These are phyloP conservation scores for Cheilosia impressa DNA, from an alignment of 2,888 invertebrate species.

Conservation along the genomic window DNA sequence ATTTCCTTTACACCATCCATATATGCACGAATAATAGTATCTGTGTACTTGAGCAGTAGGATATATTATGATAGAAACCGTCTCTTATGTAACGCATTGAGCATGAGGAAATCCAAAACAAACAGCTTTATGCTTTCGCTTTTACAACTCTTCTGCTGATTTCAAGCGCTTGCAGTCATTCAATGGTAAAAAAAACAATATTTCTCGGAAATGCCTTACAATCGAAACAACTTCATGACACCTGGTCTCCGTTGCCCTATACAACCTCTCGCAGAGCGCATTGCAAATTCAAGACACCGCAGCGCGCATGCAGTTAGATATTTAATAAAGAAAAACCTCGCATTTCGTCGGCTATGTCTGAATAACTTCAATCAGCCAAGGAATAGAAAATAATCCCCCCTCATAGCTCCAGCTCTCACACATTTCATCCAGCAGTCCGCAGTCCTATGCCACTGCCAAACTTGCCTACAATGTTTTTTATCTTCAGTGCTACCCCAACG, in stretches of 20 bases:
- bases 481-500: constrained; percentile 23
- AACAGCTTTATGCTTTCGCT: background rate
- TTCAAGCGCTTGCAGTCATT: background rate
- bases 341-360: constrained; percentile 9
- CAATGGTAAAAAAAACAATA: background rate
- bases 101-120: background rate
- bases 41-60: too few species aligned
- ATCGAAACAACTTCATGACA: background rate
- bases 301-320: background rate
- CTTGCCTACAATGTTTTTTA: constrained; percentile 28
- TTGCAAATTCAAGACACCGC: background rate
- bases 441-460: constrained; percentile 20
- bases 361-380: constrained; percentile 14
- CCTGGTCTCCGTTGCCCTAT: background rate
- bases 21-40: too few species aligned
- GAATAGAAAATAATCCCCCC: background rate
- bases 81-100: too few species aligned
- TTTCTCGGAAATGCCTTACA: background rate
- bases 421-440: constrained; percentile 25
- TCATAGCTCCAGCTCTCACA: constrained; percentile 7
- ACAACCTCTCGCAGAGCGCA: background rate
- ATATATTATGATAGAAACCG: too few species aligned
- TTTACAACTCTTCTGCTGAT: background rate
- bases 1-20: too few species aligned
- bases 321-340: background rate